A percentile compares a stretch with the other conserved stretches of the same genome.
phyloP scores from a whole-genome alignment of 2,797 vertebrate genomes.

The Masticophis lateralis region DNA sequence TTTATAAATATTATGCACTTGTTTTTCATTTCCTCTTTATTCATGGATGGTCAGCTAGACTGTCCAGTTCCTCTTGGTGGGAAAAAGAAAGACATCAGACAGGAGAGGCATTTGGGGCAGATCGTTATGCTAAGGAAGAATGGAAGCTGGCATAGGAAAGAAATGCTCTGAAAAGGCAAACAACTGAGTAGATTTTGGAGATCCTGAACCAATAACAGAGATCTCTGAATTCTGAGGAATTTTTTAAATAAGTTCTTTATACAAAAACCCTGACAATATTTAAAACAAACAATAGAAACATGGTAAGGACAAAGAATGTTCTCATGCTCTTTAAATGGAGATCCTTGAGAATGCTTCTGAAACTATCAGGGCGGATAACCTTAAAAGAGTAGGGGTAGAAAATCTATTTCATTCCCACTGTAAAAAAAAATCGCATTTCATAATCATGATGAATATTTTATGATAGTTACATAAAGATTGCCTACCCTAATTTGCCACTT shows the following conservation, averaged over 20 bases:
- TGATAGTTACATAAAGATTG: background rate
- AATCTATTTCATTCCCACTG: background rate
- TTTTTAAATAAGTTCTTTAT: background rate
- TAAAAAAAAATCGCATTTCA: background rate
- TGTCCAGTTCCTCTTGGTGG: background rate
- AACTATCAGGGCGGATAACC: background rate
- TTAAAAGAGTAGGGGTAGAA: background rate
- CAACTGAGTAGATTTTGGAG: background rate
- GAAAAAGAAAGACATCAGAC: background rate
- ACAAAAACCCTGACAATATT: background rate
- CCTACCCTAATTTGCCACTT: background rate
- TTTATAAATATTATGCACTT: conserved; percentile 23
- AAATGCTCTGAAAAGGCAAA: background rate
- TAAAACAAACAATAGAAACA: background rate
- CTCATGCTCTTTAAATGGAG: background rate
- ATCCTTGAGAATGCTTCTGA: background rate
- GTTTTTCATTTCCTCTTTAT: conserved; percentile 30
- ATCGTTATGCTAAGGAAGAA: background rate
- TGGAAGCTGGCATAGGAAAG: background rate
- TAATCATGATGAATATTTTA: background rate
- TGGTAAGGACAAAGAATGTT: background rate
- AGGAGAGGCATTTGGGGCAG: background rate
- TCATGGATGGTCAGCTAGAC: background rate
- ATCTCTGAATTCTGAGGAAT: background rate
- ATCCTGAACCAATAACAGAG: background rate